phyloP scores from a whole-genome alignment of 2,888 invertebrate species.

The Crocallis elinguaria region DNA sequence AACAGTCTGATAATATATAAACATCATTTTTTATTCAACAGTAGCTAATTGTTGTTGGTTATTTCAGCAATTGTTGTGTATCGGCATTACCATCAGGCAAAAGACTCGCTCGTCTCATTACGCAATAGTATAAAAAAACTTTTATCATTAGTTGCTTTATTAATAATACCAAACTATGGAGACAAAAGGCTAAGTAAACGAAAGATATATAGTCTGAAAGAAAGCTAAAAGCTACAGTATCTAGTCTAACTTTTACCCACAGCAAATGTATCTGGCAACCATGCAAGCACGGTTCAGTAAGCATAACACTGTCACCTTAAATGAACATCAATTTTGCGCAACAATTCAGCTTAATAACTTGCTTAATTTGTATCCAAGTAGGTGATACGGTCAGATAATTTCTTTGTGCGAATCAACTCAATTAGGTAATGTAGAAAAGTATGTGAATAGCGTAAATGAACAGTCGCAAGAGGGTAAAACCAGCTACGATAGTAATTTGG shows the following conservation, averaged over 20 bases:
- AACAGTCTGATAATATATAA: neutral
- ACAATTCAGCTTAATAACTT: slow-evolving; percentile 6
- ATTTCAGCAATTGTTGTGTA: no score
- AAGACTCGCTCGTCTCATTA: no score
- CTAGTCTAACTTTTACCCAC: no score
- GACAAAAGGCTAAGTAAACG: neutral
- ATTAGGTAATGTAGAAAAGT: neutral
- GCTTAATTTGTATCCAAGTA: neutral
- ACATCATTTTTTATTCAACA: neutral
- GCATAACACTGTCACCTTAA: slow-evolving; percentile 19
- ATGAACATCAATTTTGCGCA: slow-evolving; percentile 10
- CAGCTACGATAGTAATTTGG: no score
- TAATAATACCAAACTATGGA: no score
- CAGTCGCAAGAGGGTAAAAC: no score
- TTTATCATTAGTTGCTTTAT: no score
- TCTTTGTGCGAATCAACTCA: neutral
- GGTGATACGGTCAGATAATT: neutral
- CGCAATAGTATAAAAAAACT: no score
- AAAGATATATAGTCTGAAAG: neutral
- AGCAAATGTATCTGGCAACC: slow-evolving; percentile 14
- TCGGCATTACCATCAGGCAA: no score
- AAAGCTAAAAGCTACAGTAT: neutral
- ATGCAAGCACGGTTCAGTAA: slow-evolving; percentile 7
- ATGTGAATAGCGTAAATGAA: neutral
- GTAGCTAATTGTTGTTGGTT: no score